phyloP scores from a whole-genome alignment of 1,140 invertebrate species.

The Daktulosphaira vitifoliae region DNA sequence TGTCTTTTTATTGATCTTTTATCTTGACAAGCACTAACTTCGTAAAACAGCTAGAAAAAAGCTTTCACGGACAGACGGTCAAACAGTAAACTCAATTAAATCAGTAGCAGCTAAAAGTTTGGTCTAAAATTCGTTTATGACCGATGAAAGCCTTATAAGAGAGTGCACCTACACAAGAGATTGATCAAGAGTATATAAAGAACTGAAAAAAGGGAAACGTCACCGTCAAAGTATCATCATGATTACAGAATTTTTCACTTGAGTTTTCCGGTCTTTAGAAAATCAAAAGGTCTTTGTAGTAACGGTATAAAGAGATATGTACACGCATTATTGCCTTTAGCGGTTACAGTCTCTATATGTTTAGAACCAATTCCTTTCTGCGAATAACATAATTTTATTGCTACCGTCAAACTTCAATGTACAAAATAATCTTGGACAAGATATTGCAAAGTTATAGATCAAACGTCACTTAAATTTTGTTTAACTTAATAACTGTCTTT shows the following conservation, averaged over 20 bases:
- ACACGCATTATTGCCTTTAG: neutral
- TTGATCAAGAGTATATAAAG: constrained; percentile 22
- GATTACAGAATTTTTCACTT: constrained; percentile 27
- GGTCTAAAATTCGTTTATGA: constrained; percentile 26
- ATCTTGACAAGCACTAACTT: constrained; percentile 14
- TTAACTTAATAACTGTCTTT: too few relatives aligned
- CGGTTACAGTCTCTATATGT: too few relatives aligned
- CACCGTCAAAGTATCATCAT: constrained; percentile 10
- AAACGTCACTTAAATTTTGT: too few relatives aligned
- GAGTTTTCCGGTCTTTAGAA: constrained; percentile 30
- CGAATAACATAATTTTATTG: constrained; percentile 15
- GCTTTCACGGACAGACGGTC: constrained; percentile 18
- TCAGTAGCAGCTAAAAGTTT: constrained; percentile 13
- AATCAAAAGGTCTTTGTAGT: constrained; percentile 26
- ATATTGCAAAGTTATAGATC: too few relatives aligned
- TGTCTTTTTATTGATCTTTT: constrained; percentile 24
- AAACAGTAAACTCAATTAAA: constrained; percentile 33
- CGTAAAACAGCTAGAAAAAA: constrained; percentile 7
- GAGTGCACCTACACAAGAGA: neutral
- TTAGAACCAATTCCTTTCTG: constrained; percentile 17
- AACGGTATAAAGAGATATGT: neutral
- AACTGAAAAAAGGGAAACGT: neutral
- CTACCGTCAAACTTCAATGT: too few relatives aligned
- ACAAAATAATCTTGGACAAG: too few relatives aligned
- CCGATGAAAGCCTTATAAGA: too few relatives aligned